Evolutionary conservation across 2,113 vertebrate species (phyloP), one percentile per base, ranked within the genome.

Genomic region (Empidonax traillii): DNA sequence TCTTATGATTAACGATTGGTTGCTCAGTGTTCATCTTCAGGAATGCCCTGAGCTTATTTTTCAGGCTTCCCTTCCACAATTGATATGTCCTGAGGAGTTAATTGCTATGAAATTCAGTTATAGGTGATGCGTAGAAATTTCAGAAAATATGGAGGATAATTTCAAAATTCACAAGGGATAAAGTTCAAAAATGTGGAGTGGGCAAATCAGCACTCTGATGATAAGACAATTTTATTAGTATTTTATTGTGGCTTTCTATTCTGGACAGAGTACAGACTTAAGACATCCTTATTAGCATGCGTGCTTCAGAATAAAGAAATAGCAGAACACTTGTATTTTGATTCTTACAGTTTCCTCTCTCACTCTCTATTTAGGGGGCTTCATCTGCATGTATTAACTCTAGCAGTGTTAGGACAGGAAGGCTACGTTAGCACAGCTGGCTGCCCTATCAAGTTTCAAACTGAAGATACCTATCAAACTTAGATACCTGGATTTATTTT

Each of bases 261-360:
- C 66, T 66, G 85, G 71, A 83, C 10, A 25, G 69, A 91, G 67
- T 37, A 28, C 15, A 85, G 74, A 53, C 21, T 69, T 78, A 15
- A 61, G 37, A 73, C 4, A 3, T 69, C 51, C 58, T 58, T 59
- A 43, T 90, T 66, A 89, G 27, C 25, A 31, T 25, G 28, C 43
- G 55, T 31, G 55, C 72, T 85, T 95, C 75, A 71, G 63, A 93
- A 94, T 89, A 67, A 39, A 91, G 59, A 73, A 93, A 88, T 43
- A 87, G 81, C 24, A 47, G 58, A 91, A 77, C 1, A 22, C 9
- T 89, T 77, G 53, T 91, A 67, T 55, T 94, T 88, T 13, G 8
- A 46, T 63, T 66, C 58, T 85, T 71, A 23, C 1, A 1, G 76
- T 94, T 89, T 89, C 33, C 46, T 89, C 27, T 72, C n/a, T 79